phyloP scores from a whole-genome alignment of 2,113 vertebrate genomes.

The Archocentrus centrarchus region DNA sequence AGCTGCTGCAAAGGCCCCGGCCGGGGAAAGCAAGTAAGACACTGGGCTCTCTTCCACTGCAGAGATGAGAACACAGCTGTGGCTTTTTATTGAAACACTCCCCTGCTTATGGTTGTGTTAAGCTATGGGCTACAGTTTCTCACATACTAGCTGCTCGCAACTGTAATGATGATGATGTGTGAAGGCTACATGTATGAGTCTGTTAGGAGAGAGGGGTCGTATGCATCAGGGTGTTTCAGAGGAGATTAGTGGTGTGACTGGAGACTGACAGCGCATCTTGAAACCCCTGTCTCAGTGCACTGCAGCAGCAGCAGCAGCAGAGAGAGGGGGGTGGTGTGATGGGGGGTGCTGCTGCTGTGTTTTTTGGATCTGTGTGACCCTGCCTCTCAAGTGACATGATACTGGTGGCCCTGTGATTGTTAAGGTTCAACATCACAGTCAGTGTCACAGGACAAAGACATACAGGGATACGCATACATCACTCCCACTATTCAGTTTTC shows the following conservation, averaged over 20 bases:
- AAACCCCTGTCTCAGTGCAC: slow-evolving; percentile 55
- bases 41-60: neutral
- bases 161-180: slow-evolving; percentile 9
- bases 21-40: slow-evolving; percentile 95
- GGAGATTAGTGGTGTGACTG: slow-evolving; percentile 49
- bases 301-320: slow-evolving; percentile 57
- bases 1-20: slow-evolving; percentile 96
- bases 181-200: slow-evolving; percentile 2
- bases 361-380: slow-evolving; percentile 39
- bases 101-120: neutral
- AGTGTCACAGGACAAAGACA: neutral
- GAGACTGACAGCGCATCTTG: slow-evolving; percentile 56
- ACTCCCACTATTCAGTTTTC: neutral
- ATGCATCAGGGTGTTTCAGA: slow-evolving; percentile 39
- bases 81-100: neutral
- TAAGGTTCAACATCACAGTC: slow-evolving; percentile 12
- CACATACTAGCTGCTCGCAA: neutral
- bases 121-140: neutral
- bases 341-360: neutral
- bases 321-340: neutral
- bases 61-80: neutral
- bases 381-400: slow-evolving; percentile 23
- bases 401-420: slow-evolving; percentile 8
- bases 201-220: neutral
- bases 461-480: neutral